phyloP scores from a whole-genome alignment of 1,140 invertebrate genomes.

The Drosophila obscura region DNA sequence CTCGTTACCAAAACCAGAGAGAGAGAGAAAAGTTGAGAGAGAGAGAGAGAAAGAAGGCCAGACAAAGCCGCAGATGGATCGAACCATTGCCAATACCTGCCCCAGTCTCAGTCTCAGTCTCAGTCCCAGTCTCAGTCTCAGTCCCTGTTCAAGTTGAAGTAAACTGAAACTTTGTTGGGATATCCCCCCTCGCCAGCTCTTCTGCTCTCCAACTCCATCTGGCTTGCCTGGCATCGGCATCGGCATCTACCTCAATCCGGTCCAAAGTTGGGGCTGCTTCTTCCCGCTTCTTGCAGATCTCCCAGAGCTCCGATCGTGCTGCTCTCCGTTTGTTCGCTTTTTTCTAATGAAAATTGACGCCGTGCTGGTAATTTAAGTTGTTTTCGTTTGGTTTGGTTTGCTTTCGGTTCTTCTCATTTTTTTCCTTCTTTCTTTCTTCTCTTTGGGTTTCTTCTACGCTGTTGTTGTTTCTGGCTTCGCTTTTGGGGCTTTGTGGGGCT shows the following conservation, averaged over 20 bases:
- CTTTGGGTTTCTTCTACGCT: neutral
- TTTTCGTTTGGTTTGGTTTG: conserved; percentile 69
- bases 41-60: conserved; percentile 31
- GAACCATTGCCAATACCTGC: conserved; percentile 53
- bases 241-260: conserved; percentile 46
- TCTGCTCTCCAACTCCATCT: conserved; percentile 11
- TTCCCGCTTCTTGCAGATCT: conserved; percentile 26
- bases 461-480: conserved; percentile 1
- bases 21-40: conserved; percentile 3
- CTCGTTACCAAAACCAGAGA: conserved; percentile 57
- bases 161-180: conserved; percentile 33
- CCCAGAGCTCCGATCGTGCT: conserved; percentile 35
- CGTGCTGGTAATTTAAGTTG: conserved; percentile 78
- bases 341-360: conserved; percentile 83
- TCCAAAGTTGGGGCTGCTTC: conserved; percentile 26
- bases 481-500: conserved; percentile 19
- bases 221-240: too few species aligned
- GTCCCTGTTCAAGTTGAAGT: neutral
- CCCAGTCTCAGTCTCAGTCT: neutral
- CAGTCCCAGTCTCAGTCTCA: conserved; percentile 9
- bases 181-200: conserved; percentile 26
- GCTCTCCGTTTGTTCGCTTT: conserved; percentile 38
- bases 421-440: conserved; percentile 33
- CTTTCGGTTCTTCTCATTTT: conserved; percentile 27
- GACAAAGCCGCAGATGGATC: conserved; percentile 56